phyloP scores from a whole-genome alignment of 2,113 vertebrate genomes.

The Tiliqua scincoides region DNA sequence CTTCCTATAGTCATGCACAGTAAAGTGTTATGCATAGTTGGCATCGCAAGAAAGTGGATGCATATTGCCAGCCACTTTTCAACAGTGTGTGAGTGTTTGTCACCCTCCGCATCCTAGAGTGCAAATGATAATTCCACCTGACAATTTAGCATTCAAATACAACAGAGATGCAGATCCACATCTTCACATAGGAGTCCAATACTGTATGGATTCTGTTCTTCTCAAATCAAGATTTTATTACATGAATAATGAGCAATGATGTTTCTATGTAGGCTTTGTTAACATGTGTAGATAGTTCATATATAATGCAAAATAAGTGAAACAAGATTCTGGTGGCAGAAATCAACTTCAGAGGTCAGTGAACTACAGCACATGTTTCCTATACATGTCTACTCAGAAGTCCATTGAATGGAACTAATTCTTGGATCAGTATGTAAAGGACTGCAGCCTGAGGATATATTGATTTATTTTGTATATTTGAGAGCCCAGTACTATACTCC shows the following conservation, averaged over 20 bases:
- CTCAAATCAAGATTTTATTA: background rate
- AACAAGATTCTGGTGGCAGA: background rate
- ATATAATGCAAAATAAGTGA: constrained; percentile 19
- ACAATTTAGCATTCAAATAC: background rate
- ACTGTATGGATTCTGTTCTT: background rate
- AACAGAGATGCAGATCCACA: background rate
- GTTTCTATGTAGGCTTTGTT: background rate
- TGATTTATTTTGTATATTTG: background rate
- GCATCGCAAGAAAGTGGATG: background rate
- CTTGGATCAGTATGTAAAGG: no score
- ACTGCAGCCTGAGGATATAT: constrained; percentile 26
- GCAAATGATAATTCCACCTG: background rate
- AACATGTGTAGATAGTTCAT: constrained; percentile 18
- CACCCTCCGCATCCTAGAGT: background rate
- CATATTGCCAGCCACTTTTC: background rate
- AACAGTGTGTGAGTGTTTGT: background rate
- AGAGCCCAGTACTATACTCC: no score
- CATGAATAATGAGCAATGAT: background rate
- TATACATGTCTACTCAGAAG: no score
- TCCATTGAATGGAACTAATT: no score
- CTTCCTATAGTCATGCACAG: background rate
- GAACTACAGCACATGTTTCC: constrained; percentile 14
- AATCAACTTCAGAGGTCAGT: constrained; percentile 44
- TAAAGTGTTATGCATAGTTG: background rate
- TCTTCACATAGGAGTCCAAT: background rate